These are phyloP conservation scores for Agonum fuliginosum DNA, from an alignment of 2,888 invertebrate species.

Conservation along the genomic window DNA sequence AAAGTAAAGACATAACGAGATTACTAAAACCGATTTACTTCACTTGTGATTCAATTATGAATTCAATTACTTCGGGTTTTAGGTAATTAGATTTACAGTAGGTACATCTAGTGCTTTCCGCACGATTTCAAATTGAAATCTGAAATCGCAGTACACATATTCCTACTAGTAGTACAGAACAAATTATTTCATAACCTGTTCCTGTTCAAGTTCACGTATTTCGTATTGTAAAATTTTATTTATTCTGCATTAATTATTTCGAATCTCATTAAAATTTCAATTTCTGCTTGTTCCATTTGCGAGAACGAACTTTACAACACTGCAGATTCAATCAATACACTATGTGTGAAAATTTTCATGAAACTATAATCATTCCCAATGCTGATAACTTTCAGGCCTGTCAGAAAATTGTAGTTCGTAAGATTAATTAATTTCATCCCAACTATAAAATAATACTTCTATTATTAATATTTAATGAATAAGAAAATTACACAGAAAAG, in stretches of 20 bases:
- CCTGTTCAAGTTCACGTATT: background rate
- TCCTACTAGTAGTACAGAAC: no score
- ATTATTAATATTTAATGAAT: no score
- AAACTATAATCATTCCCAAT: no score
- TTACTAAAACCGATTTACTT: slow-evolving; percentile 9
- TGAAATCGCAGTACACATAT: background rate
- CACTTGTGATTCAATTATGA: background rate
- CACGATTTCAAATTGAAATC: slow-evolving; percentile 10
- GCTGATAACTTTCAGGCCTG: no score
- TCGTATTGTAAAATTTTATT: background rate
- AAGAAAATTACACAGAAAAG: no score
- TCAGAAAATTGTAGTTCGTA: no score
- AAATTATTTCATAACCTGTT: background rate
- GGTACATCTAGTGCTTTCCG: background rate
- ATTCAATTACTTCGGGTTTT: background rate
- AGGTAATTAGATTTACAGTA: background rate
- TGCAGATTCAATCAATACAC: no score
- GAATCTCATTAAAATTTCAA: background rate
- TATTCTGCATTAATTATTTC: background rate
- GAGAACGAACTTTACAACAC: background rate
- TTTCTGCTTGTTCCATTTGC: background rate
- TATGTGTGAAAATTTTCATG: no score
- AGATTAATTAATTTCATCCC: no score
- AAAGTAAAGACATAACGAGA: background rate
- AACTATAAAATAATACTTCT: no score